These are phyloP conservation scores for Coregonus clupeaformis DNA, from an alignment of 2,113 vertebrate genomes.

Conservation along the genomic window DNA sequence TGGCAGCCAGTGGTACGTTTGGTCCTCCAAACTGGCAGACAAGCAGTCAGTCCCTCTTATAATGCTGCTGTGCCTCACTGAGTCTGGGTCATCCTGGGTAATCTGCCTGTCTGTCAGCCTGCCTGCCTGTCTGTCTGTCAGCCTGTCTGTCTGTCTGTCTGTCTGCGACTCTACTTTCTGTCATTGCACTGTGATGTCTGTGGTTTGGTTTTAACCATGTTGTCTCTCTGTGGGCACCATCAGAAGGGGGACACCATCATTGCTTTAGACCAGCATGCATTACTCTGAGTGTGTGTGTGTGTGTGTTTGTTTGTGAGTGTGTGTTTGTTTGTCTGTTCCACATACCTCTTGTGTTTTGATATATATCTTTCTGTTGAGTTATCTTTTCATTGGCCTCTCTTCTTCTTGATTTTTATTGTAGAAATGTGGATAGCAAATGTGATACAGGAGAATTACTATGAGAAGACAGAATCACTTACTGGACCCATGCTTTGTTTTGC, in stretches of 20 bases:
- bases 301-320: conserved; percentile 44
- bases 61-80: conserved; percentile 39
- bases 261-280: conserved; percentile 59
- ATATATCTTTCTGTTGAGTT: conserved; percentile 52
- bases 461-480: background rate
- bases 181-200: conserved; percentile 7
- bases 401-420: conserved; percentile 24
- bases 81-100: conserved; percentile 44
- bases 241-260: conserved; percentile 68
- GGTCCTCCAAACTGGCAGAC: conserved; percentile 54
- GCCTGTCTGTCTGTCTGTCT: conserved; percentile 48
- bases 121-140: conserved; percentile 45
- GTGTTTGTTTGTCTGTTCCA: conserved; percentile 45
- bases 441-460: background rate
- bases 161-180: conserved; percentile 48
- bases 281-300: conserved; percentile 41
- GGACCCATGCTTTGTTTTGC: background rate
- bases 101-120: conserved; percentile 32
- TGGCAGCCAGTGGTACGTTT: conserved; percentile 61
- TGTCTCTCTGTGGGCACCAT: conserved; percentile 40
- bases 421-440: conserved; percentile 20
- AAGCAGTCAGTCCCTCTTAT: conserved; percentile 55
- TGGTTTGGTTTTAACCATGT: conserved; percentile 58
- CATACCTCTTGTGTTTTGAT: conserved; percentile 53
- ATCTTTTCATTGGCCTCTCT: conserved; percentile 35